Evolutionary conservation across 2,113 vertebrate species (phyloP), one percentile per base, ranked within the genome.

Genomic region (Vulpes lagopus): DNA sequence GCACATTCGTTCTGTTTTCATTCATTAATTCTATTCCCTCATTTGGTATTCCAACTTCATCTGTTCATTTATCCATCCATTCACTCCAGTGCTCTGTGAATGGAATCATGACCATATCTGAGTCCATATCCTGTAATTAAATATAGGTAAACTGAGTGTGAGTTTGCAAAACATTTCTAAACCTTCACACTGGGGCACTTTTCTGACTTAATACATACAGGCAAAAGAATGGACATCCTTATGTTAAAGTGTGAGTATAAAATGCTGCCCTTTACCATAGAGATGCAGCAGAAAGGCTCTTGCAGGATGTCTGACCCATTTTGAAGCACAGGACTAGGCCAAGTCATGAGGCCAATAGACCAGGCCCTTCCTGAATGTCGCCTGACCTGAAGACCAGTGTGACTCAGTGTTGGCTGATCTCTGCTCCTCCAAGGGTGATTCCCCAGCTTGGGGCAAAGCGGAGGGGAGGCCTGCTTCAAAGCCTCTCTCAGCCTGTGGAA

Each of bases 391-490:
- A 93, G 87, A 82, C 65, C 65, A 27, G 0, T 0, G 9, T 25
- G 87, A 90, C 64, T 97, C 96, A 89, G 76, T 19, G 86, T 83
- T 19, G 11, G 15, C 60, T 97, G 62, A 38, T 76, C 60, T 57
- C 60, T 55, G 85, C 67, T 65, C 43, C 86, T 96, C 30, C 0
- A 0, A 88, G 73, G 55, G 94, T 95, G 60, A 64, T 79, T 91
- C 43, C 23, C 1, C 92, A 69, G 87, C 0, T 2, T 78, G 78
- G 82, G 73, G 76, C 19, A 17, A 5, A 60, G 57, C 0, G 0
- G 49, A 3, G 2, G 14, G 74, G 86, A 96, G 79, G 81, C 65
- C 14, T 0, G 25, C 71, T 96, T 95, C 93, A 90, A 92, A 95
- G 94, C 4, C 79, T 22, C n/a, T 84, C 71, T 89, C 15, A 23